Percentiles rank a stretch among this genome's conserved stretches.
These are phyloP conservation scores for Rhyacophila brunnea DNA, from an alignment of 1,140 invertebrate species.

Conservation along the genomic window DNA sequence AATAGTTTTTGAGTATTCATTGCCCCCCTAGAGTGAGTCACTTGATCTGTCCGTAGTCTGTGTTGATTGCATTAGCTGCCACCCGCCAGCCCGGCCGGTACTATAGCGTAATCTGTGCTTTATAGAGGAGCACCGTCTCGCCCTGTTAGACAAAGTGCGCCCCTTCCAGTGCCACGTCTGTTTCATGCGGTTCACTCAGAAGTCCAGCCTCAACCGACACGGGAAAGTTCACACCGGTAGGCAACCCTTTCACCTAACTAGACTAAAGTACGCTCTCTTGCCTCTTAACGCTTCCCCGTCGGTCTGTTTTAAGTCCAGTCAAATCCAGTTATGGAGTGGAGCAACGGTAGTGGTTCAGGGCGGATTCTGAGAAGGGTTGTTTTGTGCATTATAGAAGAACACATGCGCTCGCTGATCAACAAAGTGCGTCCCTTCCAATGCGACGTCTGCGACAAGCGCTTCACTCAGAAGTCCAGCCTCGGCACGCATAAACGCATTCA, in stretches of 20 bases:
- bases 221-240: conserved; percentile 58
- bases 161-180: conserved; percentile 64
- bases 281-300: neutral
- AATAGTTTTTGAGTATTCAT: conserved; percentile 36
- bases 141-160: conserved; percentile 60
- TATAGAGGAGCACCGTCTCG: conserved; percentile 58
- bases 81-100: no score
- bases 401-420: conserved; percentile 60
- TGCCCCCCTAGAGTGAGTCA: conserved; percentile 34
- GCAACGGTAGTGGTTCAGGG: conserved; percentile 9
- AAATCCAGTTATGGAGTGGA: conserved; percentile 7
- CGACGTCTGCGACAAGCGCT: conserved; percentile 71
- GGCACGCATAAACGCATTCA: conserved; percentile 84
- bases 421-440: conserved; percentile 74
- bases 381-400: conserved; percentile 52
- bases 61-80: neutral
- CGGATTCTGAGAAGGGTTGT: conserved; percentile 23
- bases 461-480: conserved; percentile 75
- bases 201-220: conserved; percentile 57
- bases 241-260: conserved; percentile 37
- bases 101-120: conserved; percentile 31
- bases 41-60: neutral
- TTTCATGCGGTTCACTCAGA: conserved; percentile 62
- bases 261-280: neutral
- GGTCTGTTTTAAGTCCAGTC: neutral